Evolutionary conservation across 2,888 invertebrate species (phyloP).

Genomic region (Stratiomys singularior): DNA sequence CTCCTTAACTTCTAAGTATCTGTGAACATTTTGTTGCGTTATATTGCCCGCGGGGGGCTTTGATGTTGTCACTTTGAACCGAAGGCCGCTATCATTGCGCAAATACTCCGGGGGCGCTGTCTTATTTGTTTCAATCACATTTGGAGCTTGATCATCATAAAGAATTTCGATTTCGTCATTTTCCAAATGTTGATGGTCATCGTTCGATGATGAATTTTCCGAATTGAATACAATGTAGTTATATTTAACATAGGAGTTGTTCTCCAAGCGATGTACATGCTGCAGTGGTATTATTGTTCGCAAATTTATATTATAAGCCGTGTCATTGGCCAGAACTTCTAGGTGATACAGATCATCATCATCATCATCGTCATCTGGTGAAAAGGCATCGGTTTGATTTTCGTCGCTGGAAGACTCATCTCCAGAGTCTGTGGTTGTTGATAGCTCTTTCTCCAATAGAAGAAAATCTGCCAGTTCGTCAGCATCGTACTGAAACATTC

Average conservation of each 20-base stretch:
- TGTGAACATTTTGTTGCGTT: neutral
- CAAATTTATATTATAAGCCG: conserved; percentile 45
- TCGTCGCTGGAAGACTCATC: neutral
- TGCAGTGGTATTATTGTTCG: conserved; percentile 48
- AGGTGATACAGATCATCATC: conserved; percentile 12
- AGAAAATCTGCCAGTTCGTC: conserved; percentile 20
- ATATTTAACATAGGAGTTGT: conserved; percentile 42
- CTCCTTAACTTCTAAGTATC: conserved; percentile 27
- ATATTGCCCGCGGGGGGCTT: neutral
- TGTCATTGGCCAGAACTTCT: conserved; percentile 20
- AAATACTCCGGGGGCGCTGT: conserved; percentile 18
- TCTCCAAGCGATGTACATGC: conserved; percentile 43
- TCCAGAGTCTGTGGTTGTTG: conserved; percentile 23
- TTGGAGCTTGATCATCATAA: conserved; percentile 15
- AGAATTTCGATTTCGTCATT: conserved; percentile 46
- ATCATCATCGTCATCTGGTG: conserved; percentile 7
- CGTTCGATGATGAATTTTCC: conserved; percentile 23
- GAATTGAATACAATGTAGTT: conserved; percentile 49
- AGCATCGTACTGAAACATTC: conserved; percentile 27
- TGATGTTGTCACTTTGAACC: conserved; percentile 21
- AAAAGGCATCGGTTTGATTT: neutral
- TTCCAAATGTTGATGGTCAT: conserved; percentile 46
- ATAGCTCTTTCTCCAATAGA: conserved; percentile 20
- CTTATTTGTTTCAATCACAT: neutral
- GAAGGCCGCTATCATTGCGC: conserved; percentile 22